Conservation (phyloP, 2,113 vertebrate genomes). For the Tinamus guttatus region DNA sequence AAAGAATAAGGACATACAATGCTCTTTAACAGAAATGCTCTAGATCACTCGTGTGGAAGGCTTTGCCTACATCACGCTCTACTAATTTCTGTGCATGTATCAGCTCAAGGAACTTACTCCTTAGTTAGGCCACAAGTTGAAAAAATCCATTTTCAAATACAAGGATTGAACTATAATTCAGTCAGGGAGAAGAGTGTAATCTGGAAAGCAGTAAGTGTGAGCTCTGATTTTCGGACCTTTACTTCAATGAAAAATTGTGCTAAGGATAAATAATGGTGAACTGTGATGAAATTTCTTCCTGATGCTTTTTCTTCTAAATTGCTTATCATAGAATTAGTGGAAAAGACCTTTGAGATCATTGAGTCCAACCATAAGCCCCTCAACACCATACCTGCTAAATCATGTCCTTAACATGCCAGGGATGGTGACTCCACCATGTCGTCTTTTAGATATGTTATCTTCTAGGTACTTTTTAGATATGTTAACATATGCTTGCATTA, state of each 20-base stretch:
- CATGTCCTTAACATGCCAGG: too few relatives aligned
- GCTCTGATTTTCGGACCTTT: not conserved
- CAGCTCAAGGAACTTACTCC: not conserved
- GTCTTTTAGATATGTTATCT: too few relatives aligned
- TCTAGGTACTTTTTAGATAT: too few relatives aligned
- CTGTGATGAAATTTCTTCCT: not conserved
- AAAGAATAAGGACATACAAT: not conserved
- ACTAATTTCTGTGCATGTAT: slow-evolving; percentile 52
- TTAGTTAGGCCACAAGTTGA: not conserved
- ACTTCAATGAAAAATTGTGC: not conserved
- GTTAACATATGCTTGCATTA: too few relatives aligned
- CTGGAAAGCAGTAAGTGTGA: not conserved
- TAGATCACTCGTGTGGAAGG: not conserved
- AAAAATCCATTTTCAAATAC: not conserved
- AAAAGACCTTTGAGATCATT: too few relatives aligned
- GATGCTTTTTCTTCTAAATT: not conserved
- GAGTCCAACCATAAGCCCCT: too few relatives aligned
- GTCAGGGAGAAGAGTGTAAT: not conserved
- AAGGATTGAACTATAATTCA: not conserved
- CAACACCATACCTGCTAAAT: too few relatives aligned
- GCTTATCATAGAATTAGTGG: not conserved
- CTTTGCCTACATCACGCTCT: slow-evolving; percentile 44
- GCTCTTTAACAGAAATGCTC: not conserved
- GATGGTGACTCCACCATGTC: too few relatives aligned
- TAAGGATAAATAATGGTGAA: not conserved